Base-by-base conservation (phyloP, 37 sponge, comb jelly and placozoan species). In the Haliclona indistincta region DNA sequence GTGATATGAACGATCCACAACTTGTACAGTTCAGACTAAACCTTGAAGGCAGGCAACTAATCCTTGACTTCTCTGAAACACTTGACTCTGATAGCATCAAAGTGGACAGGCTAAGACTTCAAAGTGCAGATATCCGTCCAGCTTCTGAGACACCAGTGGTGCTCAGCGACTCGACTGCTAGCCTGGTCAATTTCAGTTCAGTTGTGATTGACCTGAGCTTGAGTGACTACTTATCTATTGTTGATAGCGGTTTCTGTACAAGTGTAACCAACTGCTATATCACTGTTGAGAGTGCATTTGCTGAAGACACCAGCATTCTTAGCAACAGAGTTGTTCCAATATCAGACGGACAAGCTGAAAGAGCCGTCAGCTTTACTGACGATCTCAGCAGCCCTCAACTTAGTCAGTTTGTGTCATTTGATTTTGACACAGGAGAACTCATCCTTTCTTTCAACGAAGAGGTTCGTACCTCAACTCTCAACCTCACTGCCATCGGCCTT, bases 371-470 rank as follows among this genome's bases (percentile, higher is more conserved):
- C 38, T 82, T 91, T 32, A 70, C 58, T 36, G 76, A 64, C 40
- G 93, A 95, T 62, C 42, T 38, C 0, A 65, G 56, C 4, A 68
- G 77, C 2, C 96, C 96, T 38, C 1, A 23, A 5, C 84, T 95
- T 5, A 70, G 55, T 17, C 76, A 78, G 62, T 95, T 91, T 77
- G 61, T 70, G 2, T 39, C 29, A 13, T 87, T 95, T 62, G 96
- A 95, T 63, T 85, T 86, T 26, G 51, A 95, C 61, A 64, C 66
- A 1, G 96, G 96, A 32, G 52, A 82, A 26, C 45, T 95, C 2
- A 38, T 82, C 4, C 71, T 95, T 22, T 71, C 35, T 29, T 91
- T 95, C 73, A 69, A 86, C 26, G 96, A 95, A 55, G 86, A 88
- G 43, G 92, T 95, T 25, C 68, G 81, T 32, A 81, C 67, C 0